Evolutionary conservation across 2,113 vertebrate genomes (phyloP).

Genomic region (Dasyurus viverrinus): DNA sequence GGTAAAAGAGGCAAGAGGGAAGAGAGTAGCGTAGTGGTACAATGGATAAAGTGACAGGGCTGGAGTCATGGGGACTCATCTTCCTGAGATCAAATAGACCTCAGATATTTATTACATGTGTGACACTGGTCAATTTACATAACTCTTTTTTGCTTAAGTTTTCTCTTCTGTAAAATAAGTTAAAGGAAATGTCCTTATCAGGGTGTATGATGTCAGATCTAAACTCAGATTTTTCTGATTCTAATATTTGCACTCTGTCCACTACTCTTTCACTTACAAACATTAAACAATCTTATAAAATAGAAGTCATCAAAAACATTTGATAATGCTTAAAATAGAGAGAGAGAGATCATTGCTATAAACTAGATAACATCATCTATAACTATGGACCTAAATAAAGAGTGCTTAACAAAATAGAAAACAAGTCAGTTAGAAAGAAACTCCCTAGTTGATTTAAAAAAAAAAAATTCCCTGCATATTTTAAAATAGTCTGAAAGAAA

Average conservation of each 20-base stretch:
- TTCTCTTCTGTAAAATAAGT: too few relatives aligned
- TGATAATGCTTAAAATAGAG: not conserved
- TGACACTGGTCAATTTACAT: too few relatives aligned
- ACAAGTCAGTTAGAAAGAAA: not conserved
- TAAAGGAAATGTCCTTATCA: not conserved
- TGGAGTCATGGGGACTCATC: too few relatives aligned
- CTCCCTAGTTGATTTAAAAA: not conserved
- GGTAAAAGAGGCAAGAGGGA: too few relatives aligned
- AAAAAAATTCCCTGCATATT: not conserved
- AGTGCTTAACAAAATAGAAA: not conserved
- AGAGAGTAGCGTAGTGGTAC: too few relatives aligned
- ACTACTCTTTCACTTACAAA: not conserved
- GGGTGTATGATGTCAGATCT: not conserved
- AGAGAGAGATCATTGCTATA: not conserved
- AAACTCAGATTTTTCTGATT: not conserved
- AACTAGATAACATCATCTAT: not conserved
- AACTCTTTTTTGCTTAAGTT: too few relatives aligned
- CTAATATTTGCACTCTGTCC: not conserved
- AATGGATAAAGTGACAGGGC: too few relatives aligned
- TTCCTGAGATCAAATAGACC: too few relatives aligned
- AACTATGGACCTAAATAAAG: not conserved
- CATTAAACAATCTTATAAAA: not conserved
- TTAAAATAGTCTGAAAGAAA: not conserved
- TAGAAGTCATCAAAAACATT: not conserved
- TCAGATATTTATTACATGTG: too few relatives aligned